Evolutionary conservation across 2,797 vertebrate genomes (phyloP).

Genomic region (Sebastes dallii): DNA sequence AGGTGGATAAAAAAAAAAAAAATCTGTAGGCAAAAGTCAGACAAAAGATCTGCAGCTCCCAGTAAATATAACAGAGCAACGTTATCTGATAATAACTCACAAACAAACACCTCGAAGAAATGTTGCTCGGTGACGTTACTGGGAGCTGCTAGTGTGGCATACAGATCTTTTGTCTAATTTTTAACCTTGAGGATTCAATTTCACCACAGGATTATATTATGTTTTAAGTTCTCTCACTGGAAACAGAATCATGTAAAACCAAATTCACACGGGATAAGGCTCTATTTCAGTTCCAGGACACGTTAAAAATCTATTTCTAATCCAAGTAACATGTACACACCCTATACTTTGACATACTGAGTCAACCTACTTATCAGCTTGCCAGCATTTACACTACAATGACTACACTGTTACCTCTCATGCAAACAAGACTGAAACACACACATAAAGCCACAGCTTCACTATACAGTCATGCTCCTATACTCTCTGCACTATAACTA

Average conservation of each 20-base stretch:
- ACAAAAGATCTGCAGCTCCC: neutral
- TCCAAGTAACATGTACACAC: neutral
- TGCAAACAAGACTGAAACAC: slow-evolving; percentile 30
- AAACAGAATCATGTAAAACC: neutral
- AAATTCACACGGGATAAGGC: neutral
- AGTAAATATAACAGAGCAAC: neutral
- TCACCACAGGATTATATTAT: neutral
- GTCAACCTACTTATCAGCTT: slow-evolving; percentile 1
- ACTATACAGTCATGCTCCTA: slow-evolving; percentile 17
- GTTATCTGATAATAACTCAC: neutral
- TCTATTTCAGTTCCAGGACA: neutral
- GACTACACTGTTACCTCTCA: slow-evolving; percentile 2
- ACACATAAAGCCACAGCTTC: slow-evolving; percentile 5
- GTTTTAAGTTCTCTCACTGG: neutral
- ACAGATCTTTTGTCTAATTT: neutral
- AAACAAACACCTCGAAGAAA: neutral
- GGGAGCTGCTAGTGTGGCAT: neutral
- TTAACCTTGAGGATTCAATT: neutral
- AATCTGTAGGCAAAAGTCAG: neutral
- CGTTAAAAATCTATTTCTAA: neutral
- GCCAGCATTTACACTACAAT: neutral
- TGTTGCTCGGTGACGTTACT: neutral
- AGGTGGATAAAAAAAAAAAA: neutral
- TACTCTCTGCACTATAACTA: slow-evolving; percentile 8
- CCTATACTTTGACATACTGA: slow-evolving; percentile 2